A percentile compares a stretch with the other conserved stretches of the same genome.
phyloP scores from a whole-genome alignment of 2,113 vertebrate genomes.

The Elanoides forficatus region DNA sequence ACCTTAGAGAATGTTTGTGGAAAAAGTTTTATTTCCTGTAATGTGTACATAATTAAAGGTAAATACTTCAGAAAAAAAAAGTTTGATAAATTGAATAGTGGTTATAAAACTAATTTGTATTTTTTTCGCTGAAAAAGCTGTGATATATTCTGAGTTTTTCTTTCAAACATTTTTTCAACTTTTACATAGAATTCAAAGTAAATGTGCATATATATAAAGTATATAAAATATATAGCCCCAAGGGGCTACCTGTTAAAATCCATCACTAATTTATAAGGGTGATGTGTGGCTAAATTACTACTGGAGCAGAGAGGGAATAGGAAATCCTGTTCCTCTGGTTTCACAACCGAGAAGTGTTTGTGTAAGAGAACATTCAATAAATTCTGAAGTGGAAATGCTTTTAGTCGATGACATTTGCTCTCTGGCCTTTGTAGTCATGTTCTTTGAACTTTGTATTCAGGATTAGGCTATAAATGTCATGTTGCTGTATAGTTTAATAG shows the following conservation, averaged over 20 bases:
- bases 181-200: constrained; percentile 63
- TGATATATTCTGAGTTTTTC: constrained; percentile 69
- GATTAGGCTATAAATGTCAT: constrained; percentile 63
- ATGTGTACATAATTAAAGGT: constrained; percentile 73
- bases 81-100: constrained; percentile 75
- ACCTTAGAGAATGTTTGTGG: constrained; percentile 74
- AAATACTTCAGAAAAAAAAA: constrained; percentile 64
- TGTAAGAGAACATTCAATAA: constrained; percentile 75
- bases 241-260: constrained; percentile 54
- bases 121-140: constrained; percentile 72
- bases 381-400: constrained; percentile 68
- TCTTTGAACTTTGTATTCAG: constrained; percentile 70
- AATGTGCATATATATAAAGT: constrained; percentile 70
- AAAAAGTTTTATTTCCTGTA: constrained; percentile 70
- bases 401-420: constrained; percentile 62
- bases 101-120: constrained; percentile 70
- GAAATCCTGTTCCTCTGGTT: constrained; percentile 60
- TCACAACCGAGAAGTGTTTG: constrained; percentile 62
- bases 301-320: constrained; percentile 46
- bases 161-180: constrained; percentile 68
- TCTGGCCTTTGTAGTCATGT: constrained; percentile 67
- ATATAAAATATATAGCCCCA: constrained; percentile 62
- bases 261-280: constrained; percentile 57
- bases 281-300: constrained; percentile 49
- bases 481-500: constrained; percentile 67